phyloP scores from a whole-genome alignment of 2,113 vertebrate genomes.

The Uria aalge region DNA sequence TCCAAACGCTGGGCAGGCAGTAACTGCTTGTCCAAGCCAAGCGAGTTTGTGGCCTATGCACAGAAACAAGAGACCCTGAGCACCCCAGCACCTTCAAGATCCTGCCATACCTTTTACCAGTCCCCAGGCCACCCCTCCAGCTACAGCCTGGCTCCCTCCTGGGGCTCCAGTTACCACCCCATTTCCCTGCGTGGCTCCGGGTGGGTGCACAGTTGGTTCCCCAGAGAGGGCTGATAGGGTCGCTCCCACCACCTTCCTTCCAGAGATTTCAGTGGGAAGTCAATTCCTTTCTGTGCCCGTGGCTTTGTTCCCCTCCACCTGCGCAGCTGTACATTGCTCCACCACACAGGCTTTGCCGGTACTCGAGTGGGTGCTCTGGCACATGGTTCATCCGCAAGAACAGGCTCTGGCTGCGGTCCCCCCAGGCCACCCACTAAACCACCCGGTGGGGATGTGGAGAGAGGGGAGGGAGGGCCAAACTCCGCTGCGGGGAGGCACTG shows the following conservation, averaged over 20 bases:
- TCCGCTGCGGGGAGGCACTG: not conserved
- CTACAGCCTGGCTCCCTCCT: not conserved
- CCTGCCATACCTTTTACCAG: not conserved
- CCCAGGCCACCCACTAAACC: not conserved
- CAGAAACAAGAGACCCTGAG: not conserved
- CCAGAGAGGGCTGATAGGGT: not conserved
- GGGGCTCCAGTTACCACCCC: not conserved
- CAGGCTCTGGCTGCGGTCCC: not conserved
- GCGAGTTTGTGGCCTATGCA: not conserved
- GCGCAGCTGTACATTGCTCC: not conserved
- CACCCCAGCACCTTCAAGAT: not conserved
- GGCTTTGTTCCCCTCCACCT: not conserved
- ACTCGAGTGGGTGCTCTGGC: fast-evolving
- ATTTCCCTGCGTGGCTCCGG: fast-evolving
- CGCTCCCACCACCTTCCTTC: fast-evolving
- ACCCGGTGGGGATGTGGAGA: not conserved
- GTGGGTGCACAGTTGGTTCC: fast-evolving
- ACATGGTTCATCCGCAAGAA: not conserved
- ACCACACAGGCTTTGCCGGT: not conserved
- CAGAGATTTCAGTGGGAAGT: not conserved
- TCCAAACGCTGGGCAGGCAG: not conserved
- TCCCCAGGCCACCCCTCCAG: not conserved
- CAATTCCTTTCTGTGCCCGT: not conserved
- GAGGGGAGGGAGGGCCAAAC: not conserved
- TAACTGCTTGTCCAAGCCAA: not conserved